These are phyloP conservation scores for Aphidius gifuensis DNA, from an alignment of 1,140 invertebrate species.

Conservation along the genomic window DNA sequence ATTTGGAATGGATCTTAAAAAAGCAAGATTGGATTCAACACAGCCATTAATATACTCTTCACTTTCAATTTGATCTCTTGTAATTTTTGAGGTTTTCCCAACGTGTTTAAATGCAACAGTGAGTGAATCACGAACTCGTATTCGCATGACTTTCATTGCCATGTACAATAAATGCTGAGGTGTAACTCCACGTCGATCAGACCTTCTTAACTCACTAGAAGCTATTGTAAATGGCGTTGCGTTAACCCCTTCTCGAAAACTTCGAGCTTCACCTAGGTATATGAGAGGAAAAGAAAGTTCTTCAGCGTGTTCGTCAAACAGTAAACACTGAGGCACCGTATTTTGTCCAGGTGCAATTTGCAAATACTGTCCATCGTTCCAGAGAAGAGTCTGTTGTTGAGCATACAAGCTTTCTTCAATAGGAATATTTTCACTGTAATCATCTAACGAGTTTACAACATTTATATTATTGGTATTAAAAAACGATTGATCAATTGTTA, in stretches of 20 bases:
- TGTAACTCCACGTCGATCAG: slow-evolving; percentile 24
- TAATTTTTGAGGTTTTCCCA: slow-evolving; percentile 25
- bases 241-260: slow-evolving; percentile 29
- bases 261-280: slow-evolving; percentile 37
- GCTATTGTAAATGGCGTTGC: slow-evolving; percentile 29
- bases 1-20: slow-evolving; percentile 25
- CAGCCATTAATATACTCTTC: slow-evolving; percentile 27
- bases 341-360: slow-evolving; percentile 33
- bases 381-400: slow-evolving; percentile 16
- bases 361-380: slow-evolving; percentile 27
- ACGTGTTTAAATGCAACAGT: slow-evolving; percentile 32
- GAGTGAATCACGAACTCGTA: slow-evolving; percentile 24
- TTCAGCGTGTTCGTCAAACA: slow-evolving; percentile 34
- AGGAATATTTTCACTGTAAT: slow-evolving; percentile 29
- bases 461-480: not conserved
- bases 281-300: slow-evolving; percentile 45
- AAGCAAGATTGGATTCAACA: slow-evolving; percentile 28
- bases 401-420: slow-evolving; percentile 25
- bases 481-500: slow-evolving; percentile 19
- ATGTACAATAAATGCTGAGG: slow-evolving; percentile 26
- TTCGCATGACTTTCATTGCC: slow-evolving; percentile 28
- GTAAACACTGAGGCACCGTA: slow-evolving; percentile 1
- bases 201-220: slow-evolving; percentile 27
- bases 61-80: not conserved
- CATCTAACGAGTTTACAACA: not conserved